A percentile compares a stretch with the other conserved stretches of the same genome.
These are phyloP conservation scores for Zingel zingel DNA, from an alignment of 2,113 vertebrate species.

Conservation along the genomic window DNA sequence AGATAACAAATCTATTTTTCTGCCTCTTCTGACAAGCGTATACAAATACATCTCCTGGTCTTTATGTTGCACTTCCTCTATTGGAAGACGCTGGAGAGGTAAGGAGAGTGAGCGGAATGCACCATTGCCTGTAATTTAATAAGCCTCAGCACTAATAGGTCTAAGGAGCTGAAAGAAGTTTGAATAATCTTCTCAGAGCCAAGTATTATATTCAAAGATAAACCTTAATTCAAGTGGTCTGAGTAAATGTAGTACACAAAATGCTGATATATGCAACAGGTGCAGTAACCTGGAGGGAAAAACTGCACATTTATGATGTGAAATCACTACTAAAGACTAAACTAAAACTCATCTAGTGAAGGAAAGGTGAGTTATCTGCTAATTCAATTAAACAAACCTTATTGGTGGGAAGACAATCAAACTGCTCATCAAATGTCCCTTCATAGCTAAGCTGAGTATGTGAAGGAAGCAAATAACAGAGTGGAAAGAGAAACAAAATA, in stretches of 20 bases:
- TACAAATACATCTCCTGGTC: neutral
- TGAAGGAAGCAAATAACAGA: slow-evolving; percentile 70
- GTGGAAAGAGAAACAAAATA: slow-evolving; percentile 45
- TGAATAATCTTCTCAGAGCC: slow-evolving; percentile 6
- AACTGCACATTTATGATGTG: neutral
- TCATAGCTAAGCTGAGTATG: slow-evolving; percentile 85
- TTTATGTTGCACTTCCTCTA: slow-evolving; percentile 23
- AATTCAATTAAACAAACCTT: slow-evolving; percentile 87
- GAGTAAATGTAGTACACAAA: neutral
- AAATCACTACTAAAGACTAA: neutral
- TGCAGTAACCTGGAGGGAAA: neutral
- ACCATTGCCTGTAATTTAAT: slow-evolving; percentile 15
- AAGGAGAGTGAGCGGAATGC: neutral
- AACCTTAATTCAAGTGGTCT: neutral
- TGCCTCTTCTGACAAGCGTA: slow-evolving; percentile 25
- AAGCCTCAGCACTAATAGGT: slow-evolving; percentile 23
- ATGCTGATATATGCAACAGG: neutral
- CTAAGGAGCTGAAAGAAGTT: neutral
- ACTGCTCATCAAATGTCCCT: slow-evolving; percentile 85
- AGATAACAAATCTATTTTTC: slow-evolving; percentile 17
- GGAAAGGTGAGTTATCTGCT: slow-evolving; percentile 9
- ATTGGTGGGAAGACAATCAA: slow-evolving; percentile 87
- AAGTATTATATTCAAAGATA: slow-evolving; percentile 3
- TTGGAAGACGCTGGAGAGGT: slow-evolving; percentile 6
- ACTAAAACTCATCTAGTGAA: slow-evolving; percentile 17